Base-by-base conservation (phyloP, 1,140 invertebrate species). In the Prorops nasuta region DNA sequence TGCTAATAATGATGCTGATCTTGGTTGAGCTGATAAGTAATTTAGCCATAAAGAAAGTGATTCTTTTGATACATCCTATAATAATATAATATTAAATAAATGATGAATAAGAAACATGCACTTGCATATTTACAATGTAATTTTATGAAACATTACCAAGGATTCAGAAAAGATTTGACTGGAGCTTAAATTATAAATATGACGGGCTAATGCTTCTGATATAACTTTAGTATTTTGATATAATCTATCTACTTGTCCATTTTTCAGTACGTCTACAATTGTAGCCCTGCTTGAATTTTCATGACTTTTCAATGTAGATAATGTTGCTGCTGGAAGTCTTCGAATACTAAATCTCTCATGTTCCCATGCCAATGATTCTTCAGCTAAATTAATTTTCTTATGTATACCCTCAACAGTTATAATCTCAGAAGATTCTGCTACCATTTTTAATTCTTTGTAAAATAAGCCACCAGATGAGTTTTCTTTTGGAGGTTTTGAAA, bases 311-410 rank as follows among this genome's bases (percentile, higher is more conserved):
- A 92, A 71, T 35, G 83, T 82, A n/a, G 94, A 96, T 4, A 98
- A 58, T 8, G 95, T 98, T 60, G 97, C 89, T 0, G 94, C 94
- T 18, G 93, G 88, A 49, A 98, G 81, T 52, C 94, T 81, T 50
- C 91, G 84, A 59, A 98, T 94, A 68, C 92, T 96, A 72, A 91
- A 98, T 62, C 94, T 80, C 73, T 98, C 96, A 67, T 99, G 97
- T 71, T 98, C 96, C 96, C 96, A 99, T 0, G 92, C 90, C 21
- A 98, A 72, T 44, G 86, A 81, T 46, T 94, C 91, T 42, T 98
- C 93, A 1, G 92, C 93, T n/a, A 98, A 77, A 80, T 98, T 97
- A 55, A 98, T 98, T 79, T 98, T 98, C 74, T 98, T 98, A 65
- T 98, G 95, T 10, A 95, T 81, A 40, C 92, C 83, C 60, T 92